Percentiles rank a stretch among this genome's conserved stretches.
Conservation (phyloP, 1,140 invertebrate genomes). For the Charaxes varanes region DNA sequence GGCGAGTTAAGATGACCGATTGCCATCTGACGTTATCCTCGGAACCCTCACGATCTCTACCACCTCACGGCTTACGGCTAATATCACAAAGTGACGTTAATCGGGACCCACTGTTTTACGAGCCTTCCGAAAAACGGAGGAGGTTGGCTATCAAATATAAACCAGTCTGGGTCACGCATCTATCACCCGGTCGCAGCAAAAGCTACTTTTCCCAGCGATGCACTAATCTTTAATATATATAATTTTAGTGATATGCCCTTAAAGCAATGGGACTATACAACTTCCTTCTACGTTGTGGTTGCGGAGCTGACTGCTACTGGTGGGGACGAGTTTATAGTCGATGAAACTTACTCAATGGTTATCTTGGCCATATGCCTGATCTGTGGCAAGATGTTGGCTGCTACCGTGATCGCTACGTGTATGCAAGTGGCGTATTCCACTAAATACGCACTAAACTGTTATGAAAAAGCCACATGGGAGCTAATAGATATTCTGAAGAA, state of each 20-base stretch:
- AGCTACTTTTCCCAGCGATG: too few species aligned
- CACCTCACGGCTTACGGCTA: too few species aligned
- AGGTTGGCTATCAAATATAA: too few species aligned
- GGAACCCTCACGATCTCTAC: too few species aligned
- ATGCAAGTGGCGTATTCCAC: conserved; percentile 54
- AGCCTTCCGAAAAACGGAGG: too few species aligned
- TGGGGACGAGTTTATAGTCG: conserved; percentile 50
- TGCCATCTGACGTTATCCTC: too few species aligned
- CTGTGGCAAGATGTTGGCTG: conserved; percentile 49
- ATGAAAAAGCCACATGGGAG: conserved; percentile 47
- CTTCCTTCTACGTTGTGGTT: conserved; percentile 48
- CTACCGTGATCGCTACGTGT: conserved; percentile 44
- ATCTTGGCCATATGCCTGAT: conserved; percentile 44
- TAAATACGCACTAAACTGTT: conserved; percentile 51
- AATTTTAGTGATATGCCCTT: conserved; percentile 37
- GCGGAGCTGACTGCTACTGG: conserved; percentile 48
- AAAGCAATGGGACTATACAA: conserved; percentile 49
- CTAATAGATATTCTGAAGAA: conserved; percentile 58
- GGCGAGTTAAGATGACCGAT: too few species aligned
- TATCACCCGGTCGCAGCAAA: too few species aligned
- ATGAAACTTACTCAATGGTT: conserved; percentile 35
- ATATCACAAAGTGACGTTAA: too few species aligned
- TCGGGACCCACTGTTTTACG: too few species aligned
- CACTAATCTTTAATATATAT: too few species aligned
- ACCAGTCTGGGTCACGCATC: too few species aligned